Percentiles rank a stretch among this genome's conserved stretches.
Conservation (phyloP, 2,113 vertebrate genomes). For the Engystomops pustulosus region DNA sequence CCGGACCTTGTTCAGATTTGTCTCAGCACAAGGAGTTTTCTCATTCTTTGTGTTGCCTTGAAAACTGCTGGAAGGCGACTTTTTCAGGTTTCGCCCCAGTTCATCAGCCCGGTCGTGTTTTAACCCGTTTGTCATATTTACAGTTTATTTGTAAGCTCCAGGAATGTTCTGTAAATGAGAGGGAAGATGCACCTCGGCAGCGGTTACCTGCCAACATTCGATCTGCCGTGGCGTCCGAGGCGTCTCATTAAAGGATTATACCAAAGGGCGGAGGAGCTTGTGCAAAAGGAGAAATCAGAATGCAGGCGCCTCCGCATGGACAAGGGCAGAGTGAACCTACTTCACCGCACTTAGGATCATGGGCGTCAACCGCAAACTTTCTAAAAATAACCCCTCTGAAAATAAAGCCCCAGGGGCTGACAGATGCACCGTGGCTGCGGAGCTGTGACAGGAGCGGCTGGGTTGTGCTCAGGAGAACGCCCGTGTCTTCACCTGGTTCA, state of each 20-base stretch:
- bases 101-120: slow-evolving; percentile 32
- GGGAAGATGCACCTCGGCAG: neutral
- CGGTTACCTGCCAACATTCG: neutral
- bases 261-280: neutral
- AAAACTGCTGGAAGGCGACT: slow-evolving; percentile 6
- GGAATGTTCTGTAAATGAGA: slow-evolving; percentile 37
- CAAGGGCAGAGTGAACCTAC: neutral
- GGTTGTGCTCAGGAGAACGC: neutral
- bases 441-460: neutral
- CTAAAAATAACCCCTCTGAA: slow-evolving; percentile 44
- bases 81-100: neutral
- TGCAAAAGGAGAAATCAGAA: neutral
- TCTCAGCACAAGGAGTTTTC: slow-evolving; percentile 1
- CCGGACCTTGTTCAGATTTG: neutral
- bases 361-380: slow-evolving; percentile 32
- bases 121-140: slow-evolving; percentile 37
- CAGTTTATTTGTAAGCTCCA: slow-evolving; percentile 43
- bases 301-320: neutral
- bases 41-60: neutral
- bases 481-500: slow-evolving; percentile 1
- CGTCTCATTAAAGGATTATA: slow-evolving; percentile 21
- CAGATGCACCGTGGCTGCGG: neutral
- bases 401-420: slow-evolving; percentile 31
- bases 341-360: neutral
- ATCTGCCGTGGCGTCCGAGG: neutral